Evolutionary conservation across 2,888 invertebrate species (phyloP).

Genomic region (Cordylochernes scorpioides): DNA sequence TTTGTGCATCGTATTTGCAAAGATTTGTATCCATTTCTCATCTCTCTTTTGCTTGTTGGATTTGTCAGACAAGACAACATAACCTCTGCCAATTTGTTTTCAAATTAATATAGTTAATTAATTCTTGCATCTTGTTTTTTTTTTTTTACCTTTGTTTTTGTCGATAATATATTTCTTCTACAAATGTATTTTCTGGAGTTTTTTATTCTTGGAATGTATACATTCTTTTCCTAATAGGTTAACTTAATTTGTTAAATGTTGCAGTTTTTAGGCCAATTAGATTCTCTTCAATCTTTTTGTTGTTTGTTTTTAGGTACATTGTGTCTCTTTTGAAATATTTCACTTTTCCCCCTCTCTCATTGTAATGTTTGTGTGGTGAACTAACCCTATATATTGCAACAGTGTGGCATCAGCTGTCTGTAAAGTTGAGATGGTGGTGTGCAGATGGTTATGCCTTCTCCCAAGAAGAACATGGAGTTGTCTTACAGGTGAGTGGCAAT

Average conservation of each 20-base stretch:
- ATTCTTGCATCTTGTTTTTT: no score
- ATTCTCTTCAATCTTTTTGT: not conserved
- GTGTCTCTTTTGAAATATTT: not conserved
- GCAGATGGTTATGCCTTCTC: constrained; percentile 95
- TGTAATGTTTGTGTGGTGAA: no score
- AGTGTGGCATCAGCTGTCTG: no score
- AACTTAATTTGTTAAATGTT: no score
- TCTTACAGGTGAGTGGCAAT: constrained; percentile 29
- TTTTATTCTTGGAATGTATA: not conserved
- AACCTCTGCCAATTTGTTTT: no score
- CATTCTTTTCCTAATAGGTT: no score
- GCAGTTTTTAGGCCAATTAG: not conserved
- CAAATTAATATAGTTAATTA: no score
- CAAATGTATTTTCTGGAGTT: not conserved
- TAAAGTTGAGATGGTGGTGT: constrained; percentile 14
- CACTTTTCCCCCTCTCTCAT: not conserved
- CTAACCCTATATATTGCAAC: no score
- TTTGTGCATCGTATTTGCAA: no score
- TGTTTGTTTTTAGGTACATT: not conserved
- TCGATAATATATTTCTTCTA: not conserved
- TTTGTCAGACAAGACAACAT: no score
- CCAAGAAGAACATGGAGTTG: constrained; percentile 90
- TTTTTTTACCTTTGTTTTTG: not conserved
- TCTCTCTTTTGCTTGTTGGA: no score
- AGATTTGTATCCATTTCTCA: no score